Conservation (phyloP, 2,113 vertebrate species). For the Chionodraco myersi region DNA sequence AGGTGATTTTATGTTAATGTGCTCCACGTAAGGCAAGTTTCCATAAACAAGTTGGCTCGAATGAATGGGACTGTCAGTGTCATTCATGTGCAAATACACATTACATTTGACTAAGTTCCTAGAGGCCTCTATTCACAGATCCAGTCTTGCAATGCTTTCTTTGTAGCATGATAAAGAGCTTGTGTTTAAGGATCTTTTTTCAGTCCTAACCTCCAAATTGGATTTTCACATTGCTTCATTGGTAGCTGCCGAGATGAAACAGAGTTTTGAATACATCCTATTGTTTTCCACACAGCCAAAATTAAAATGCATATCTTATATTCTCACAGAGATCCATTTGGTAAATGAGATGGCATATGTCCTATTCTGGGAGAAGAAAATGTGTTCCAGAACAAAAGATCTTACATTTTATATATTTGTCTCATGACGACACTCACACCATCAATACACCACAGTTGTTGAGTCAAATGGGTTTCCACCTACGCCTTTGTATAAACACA, state of each 20-base stretch:
- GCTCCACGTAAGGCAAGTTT: constrained; percentile 14
- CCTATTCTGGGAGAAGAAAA: not conserved
- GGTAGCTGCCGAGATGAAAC: constrained; percentile 16
- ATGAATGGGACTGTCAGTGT: constrained; percentile 17
- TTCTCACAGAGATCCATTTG: constrained; percentile 6
- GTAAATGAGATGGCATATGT: not conserved
- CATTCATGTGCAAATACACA: constrained; percentile 54
- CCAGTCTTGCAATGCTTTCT: constrained; percentile 15
- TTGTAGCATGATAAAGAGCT: constrained; percentile 35
- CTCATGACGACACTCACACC: not conserved
- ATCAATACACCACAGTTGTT: too few species aligned
- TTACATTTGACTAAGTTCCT: constrained; percentile 22
- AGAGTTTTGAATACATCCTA: constrained; percentile 14
- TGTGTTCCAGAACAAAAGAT: not conserved
- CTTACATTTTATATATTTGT: not conserved
- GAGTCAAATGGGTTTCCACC: not conserved
- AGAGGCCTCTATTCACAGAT: constrained; percentile 21
- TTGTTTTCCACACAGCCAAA: constrained; percentile 5
- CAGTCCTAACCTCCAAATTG: constrained; percentile 42
- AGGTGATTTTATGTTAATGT: constrained; percentile 32
- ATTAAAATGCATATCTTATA: constrained; percentile 7
- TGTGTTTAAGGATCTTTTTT: constrained; percentile 43
- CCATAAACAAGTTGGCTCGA: constrained; percentile 44
- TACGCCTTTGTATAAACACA: not conserved
- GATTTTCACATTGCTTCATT: constrained; percentile 49